Evolutionary conservation across 2,888 invertebrate genomes (phyloP).

Genomic region (Strigamia crassipes): DNA sequence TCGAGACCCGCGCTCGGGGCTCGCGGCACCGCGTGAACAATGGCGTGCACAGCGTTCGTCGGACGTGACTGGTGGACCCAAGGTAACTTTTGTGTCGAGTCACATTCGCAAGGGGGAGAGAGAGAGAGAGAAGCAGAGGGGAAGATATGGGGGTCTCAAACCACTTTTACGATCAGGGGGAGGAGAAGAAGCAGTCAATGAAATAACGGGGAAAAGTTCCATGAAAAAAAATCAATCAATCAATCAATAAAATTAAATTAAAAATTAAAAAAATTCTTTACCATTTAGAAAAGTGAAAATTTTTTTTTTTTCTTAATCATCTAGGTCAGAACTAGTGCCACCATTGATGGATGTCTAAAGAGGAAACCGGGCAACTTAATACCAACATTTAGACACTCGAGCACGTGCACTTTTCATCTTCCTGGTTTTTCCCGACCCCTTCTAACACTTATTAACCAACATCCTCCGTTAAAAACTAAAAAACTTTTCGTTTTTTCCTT

Average conservation of each 20-base stretch:
- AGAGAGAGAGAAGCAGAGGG: conserved; percentile 20
- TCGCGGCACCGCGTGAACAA: conserved; percentile 19
- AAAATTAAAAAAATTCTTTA: background rate
- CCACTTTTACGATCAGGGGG: conserved; percentile 31
- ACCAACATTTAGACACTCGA: conserved; percentile 1
- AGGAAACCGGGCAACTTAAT: conserved; percentile 31
- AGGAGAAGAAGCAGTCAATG: conserved; percentile 2
- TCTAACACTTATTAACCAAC: conserved; percentile 15
- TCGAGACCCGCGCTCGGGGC: background rate
- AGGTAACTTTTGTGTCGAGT: conserved; percentile 42
- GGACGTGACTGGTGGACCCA: conserved; percentile 42
- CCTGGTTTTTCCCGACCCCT: conserved; percentile 22
- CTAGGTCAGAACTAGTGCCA: background rate
- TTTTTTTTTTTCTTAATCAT: background rate
- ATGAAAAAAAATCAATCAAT: background rate
- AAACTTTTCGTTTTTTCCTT: background rate
- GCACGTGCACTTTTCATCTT: conserved; percentile 29
- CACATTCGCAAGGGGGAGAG: conserved; percentile 39
- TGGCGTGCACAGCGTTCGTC: conserved; percentile 29
- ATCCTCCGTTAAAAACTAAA: conserved; percentile 2
- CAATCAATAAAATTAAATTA: background rate
- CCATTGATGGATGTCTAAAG: background rate
- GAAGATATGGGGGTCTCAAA: conserved; percentile 40
- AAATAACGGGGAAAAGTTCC: background rate
- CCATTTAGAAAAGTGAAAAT: background rate